These are phyloP conservation scores for Sceloporus tristichus DNA, from an alignment of 2,113 vertebrate species.

Conservation along the genomic window DNA sequence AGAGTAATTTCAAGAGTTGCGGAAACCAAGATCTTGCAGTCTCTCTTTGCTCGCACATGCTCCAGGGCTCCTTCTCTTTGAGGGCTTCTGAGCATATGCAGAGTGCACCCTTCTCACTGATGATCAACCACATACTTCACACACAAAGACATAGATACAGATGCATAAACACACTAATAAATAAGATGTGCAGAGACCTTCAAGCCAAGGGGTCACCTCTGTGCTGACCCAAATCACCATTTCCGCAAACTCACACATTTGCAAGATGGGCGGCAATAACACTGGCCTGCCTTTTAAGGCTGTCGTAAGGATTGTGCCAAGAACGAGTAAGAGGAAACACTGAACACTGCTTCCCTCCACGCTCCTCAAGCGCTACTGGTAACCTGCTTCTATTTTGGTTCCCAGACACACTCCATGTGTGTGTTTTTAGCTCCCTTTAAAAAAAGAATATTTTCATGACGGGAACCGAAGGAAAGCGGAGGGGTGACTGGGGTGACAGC, in stretches of 20 bases:
- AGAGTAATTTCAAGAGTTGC: rapidly evolving
- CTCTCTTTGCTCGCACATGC: background rate
- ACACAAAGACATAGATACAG: too few relatives aligned
- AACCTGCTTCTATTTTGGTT: background rate
- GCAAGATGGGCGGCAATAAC: too few relatives aligned
- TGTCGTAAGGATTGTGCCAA: background rate
- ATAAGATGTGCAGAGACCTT: background rate
- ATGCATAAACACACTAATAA: background rate
- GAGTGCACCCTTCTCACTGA: background rate
- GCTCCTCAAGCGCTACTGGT: background rate
- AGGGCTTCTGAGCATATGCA: background rate
- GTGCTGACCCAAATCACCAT: too few relatives aligned
- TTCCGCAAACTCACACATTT: background rate
- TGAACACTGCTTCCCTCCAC: too few relatives aligned
- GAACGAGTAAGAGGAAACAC: too few relatives aligned
- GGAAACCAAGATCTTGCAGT: too few relatives aligned
- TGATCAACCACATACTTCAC: background rate
- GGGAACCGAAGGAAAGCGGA: background rate
- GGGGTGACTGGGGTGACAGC: background rate
- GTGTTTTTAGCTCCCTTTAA: background rate
- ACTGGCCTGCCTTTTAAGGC: background rate
- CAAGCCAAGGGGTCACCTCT: background rate
- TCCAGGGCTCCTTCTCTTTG: background rate
- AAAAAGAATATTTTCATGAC: background rate
- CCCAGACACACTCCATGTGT: background rate